phyloP scores from a whole-genome alignment of 2,113 vertebrate genomes.

The Ammodytes dubius region DNA sequence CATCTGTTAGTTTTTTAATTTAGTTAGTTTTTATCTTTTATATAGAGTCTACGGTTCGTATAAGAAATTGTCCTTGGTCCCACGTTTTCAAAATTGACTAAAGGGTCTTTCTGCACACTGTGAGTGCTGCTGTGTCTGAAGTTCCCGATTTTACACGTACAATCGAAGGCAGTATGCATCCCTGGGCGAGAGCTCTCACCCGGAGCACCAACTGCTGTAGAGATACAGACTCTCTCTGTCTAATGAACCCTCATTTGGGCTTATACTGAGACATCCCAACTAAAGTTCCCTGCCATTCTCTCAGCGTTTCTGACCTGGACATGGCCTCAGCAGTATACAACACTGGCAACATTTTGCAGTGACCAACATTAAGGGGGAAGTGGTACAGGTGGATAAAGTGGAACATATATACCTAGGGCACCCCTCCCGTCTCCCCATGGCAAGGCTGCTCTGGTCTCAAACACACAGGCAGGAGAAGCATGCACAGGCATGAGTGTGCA shows the following conservation, averaged over 20 bases:
- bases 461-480: conserved; percentile 77
- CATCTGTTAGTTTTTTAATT: too few relatives aligned
- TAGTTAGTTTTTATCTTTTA: too few relatives aligned
- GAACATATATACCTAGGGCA: conserved; percentile 46
- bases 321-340: background rate
- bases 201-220: too few relatives aligned
- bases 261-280: background rate
- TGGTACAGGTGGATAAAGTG: conserved; percentile 41
- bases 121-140: too few relatives aligned
- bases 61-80: too few relatives aligned
- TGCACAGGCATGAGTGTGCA: conserved; percentile 77
- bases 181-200: too few relatives aligned
- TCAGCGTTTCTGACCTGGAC: background rate
- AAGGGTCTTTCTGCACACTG: too few relatives aligned
- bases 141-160: too few relatives aligned
- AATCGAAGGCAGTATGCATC: too few relatives aligned
- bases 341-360: conserved; percentile 41
- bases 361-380: conserved; percentile 48
- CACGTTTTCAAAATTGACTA: too few relatives aligned
- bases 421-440: conserved; percentile 69
- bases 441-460: conserved; percentile 76
- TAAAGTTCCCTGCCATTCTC: background rate
- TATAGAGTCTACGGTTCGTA: too few relatives aligned
- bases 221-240: too few relatives aligned
- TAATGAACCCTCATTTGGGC: background rate